These are phyloP conservation scores for Ascaphus truei DNA, from an alignment of 2,113 vertebrate species.

Conservation along the genomic window DNA sequence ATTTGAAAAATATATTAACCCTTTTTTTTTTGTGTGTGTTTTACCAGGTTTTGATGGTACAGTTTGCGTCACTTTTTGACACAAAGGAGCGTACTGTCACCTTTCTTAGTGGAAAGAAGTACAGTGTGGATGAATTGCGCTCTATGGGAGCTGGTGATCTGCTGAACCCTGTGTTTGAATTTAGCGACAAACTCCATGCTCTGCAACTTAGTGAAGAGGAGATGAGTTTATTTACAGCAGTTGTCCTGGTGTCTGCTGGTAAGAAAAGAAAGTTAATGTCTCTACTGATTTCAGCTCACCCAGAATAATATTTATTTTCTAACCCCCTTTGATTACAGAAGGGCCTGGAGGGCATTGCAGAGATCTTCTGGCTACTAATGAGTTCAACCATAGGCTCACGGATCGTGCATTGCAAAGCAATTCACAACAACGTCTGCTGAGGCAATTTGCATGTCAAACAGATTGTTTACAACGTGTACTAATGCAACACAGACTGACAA, in stretches of 20 bases:
- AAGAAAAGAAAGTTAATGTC: conserved; percentile 56
- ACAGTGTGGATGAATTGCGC: conserved; percentile 81
- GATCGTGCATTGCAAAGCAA: too few relatives aligned
- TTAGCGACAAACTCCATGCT: conserved; percentile 89
- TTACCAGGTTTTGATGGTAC: conserved; percentile 94
- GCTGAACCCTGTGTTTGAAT: conserved; percentile 95
- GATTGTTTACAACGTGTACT: too few relatives aligned
- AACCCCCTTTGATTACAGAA: too few relatives aligned
- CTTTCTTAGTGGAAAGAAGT: conserved; percentile 89
- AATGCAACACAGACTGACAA: too few relatives aligned
- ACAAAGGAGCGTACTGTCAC: conserved; percentile 86
- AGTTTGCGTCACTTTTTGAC: conserved; percentile 90
- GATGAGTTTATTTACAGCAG: conserved; percentile 93
- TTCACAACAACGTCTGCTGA: too few relatives aligned
- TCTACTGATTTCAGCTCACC: not conserved
- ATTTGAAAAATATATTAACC: too few relatives aligned
- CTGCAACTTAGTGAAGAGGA: conserved; percentile 87
- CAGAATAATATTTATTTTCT: too few relatives aligned
- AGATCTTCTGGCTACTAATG: too few relatives aligned
- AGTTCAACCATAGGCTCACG: too few relatives aligned
- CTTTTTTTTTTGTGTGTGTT: conserved; percentile 9
- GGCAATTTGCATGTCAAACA: too few relatives aligned
- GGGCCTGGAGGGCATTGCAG: too few relatives aligned
- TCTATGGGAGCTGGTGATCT: conserved; percentile 90
- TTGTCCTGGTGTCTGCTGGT: conserved; percentile 97